These are phyloP conservation scores for Acrobasis consociella DNA, from an alignment of 2,888 invertebrate species.

Conservation along the genomic window DNA sequence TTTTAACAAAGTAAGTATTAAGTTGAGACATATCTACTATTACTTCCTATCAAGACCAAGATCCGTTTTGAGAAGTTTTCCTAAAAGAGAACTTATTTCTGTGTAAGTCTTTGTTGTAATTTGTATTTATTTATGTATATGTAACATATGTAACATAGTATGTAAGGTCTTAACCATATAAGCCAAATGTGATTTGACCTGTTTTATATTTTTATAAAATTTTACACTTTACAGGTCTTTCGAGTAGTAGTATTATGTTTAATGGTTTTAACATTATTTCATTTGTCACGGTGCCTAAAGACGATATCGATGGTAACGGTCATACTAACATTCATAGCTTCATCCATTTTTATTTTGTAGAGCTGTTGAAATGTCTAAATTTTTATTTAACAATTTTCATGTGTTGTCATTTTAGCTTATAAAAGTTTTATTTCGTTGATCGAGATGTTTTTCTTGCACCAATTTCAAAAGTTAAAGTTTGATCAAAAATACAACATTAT, in stretches of 20 bases:
- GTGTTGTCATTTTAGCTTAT: background rate
- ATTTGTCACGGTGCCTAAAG: background rate
- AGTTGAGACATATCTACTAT: no score
- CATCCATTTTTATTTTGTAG: slow-evolving; percentile 10
- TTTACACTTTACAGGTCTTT: slow-evolving; percentile 7
- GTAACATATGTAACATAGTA: background rate
- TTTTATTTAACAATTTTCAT: slow-evolving; percentile 3
- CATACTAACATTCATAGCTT: slow-evolving; percentile 13
- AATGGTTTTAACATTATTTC: background rate
- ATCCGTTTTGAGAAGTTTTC: no score
- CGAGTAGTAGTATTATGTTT: background rate
- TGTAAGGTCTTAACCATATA: background rate
- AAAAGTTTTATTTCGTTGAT: slow-evolving; percentile 16
- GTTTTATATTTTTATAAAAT: background rate
- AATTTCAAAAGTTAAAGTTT: slow-evolving; percentile 58
- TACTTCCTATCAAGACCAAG: no score
- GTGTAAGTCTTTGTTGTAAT: no score
- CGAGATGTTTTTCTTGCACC: slow-evolving; percentile 63
- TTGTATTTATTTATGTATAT: no score
- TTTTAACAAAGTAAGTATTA: no score
- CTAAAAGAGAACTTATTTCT: no score
- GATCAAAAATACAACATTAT: slow-evolving; percentile 40
- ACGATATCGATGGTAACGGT: slow-evolving; percentile 10
- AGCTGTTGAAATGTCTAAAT: background rate
- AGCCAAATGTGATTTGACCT: no score